Base-by-base conservation (phyloP, 2,797 vertebrate genomes). In the Eleutherodactylus coqui region DNA sequence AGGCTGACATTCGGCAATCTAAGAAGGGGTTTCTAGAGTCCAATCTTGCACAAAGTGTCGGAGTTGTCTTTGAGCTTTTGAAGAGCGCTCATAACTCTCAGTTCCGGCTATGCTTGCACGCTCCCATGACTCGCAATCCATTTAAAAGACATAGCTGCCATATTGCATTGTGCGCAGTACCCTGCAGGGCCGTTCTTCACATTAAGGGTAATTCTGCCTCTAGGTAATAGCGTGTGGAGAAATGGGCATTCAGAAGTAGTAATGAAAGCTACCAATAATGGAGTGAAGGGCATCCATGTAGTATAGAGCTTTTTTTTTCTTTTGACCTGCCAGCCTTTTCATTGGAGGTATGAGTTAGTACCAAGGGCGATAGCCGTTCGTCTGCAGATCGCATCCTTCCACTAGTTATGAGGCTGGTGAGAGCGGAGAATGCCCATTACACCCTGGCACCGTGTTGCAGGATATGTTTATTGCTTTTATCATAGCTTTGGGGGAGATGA, bases 401-500 rank as follows among this genome's bases (percentile, higher is more conserved):
- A 32, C 38, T 53, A n/a, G 49, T 67, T 53, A 76, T 82, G 51
- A 82, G 82, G 17, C 32, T 75, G 11, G 16, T 13, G 27, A 75
- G 32, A 75, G 58, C 1, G 51, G 21, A 41, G 41, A 32, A 41
- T 21, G 45, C 53, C 29, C 53, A 84, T 79, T 51, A 32, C 38
- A 84, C 43, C 17, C n/a, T 87, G 38, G 51, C 86, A 45, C 69
- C 60, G 45, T 72, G 60, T 76, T 47, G 81, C 62, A 62, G 67
- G 53, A 79, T 36, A 29, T 45, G 78, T 84, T 87, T 87, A 80
- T 87, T 87, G 72, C 76, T 84, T 84, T 87, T 84, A 83, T 64
- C 67, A 41, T 27, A 49, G 86, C 86, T 83, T 83, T 62, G 73
- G 86, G 81, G 75, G n/a, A 87, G 81, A 83, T 83, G 81, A 83